Evolutionary conservation across 2,888 invertebrate genomes (phyloP), one percentile per base, ranked within the genome.

Genomic region (Arctia plantaginis): DNA sequence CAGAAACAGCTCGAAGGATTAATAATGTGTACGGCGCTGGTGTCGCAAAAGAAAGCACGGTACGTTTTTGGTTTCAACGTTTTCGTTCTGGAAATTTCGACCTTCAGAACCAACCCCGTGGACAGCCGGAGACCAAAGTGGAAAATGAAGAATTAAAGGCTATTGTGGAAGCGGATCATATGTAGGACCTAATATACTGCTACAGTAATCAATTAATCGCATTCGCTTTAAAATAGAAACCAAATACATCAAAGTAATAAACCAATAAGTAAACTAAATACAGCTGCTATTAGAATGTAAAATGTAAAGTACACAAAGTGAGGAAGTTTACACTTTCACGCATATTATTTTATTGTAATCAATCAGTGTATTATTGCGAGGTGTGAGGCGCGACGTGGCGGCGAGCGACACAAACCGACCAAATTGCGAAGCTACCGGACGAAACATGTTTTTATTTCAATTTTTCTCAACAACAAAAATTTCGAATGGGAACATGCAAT

Each of bases 401-500:
- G 76, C 83, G 77, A 77, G 73, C 84, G 82, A 87, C 87, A 92
- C 91, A 92, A 92, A 81, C 90, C 88, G 80, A 79, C 89, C 91
- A 93, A 94, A 94, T 94, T 93, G 92, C 90, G 88, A 87, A 86
- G 87, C 88, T 88, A 80, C 86, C 88, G 88, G 88, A 87, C 87
- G 86, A 84, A 89, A 86, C 89, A 82, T 91, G 91, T 92, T 93
- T 92, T 92, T 85, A 90, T 91, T 90, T 82, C 85, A 88, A 85
- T 91, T 91, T 92, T 92, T 90, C 86, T 86, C 88, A 89, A 91
- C 90, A 90, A 89, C 91, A 90, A 91, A 91, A 90, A 91, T 90
- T 90, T 90, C 89, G 92, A 93, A 93, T 90, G 90, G 88, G 90
- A 90, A 88, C 91, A 90, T 89, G 90, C 92, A 93, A 93, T 94